Evolutionary conservation across 2,113 vertebrate species (phyloP), one percentile per base, ranked within the genome.

Genomic region (Entelurus aequoreus): DNA sequence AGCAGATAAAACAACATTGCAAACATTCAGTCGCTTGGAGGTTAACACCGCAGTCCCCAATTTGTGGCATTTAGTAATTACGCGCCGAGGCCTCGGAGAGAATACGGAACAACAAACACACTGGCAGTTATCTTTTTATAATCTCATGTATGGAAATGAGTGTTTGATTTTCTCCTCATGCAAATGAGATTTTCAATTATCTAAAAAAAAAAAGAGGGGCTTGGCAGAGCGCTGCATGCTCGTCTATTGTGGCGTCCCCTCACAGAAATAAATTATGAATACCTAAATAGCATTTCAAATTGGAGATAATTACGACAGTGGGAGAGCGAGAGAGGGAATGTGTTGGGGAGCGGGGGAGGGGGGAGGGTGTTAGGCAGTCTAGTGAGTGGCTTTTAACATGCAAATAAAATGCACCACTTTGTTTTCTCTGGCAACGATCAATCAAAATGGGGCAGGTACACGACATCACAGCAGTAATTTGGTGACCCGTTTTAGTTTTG

Each of bases 181-280:
- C 90, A 90, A 90, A 91, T 90, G 77, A 88, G 89, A 88, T 88
- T 91, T 91, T 90, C 86, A 91, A 88, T 91, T 90, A 90, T 89
- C 83, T 74, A 80, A 80, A 80, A 87, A 86, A 78, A 82, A 60
- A 87, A 82, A 82, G 70, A 77, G 76, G 78, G 80, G 82, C 79
- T 86, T 89, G 89, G 87, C 87, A 85, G 83, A 79, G 76, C 67
- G 14, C 72, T 76, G 71, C 57, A 19, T 14, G 59, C 69, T 71
- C 71, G 78, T 84, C 76, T 84, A 83, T 88, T 82, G 83, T 89
- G 82, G 86, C 86, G 86, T 85, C 80, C 77, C 82, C 75, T 75
- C 76, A 75, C 71, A 54, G 72, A 88, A 89, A 90, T 90, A 90
- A 88, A 88, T 90, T 84, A 88, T 86, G 86, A 88, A 90, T 88